Conservation (phyloP, 2,113 vertebrate genomes). For the Sorex fumeus region DNA sequence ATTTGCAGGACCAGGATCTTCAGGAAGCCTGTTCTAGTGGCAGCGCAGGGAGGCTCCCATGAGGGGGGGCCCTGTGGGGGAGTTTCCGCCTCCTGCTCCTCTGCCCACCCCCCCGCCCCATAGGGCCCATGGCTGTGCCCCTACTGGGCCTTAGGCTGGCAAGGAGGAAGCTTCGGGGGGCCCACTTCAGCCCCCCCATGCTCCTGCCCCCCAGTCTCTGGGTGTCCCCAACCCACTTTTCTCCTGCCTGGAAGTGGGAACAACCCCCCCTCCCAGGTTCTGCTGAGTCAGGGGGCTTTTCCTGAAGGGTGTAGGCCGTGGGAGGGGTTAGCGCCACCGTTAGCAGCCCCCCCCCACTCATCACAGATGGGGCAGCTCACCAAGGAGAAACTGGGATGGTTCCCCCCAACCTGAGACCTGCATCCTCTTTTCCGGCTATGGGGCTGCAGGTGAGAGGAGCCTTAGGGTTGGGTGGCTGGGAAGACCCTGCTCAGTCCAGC, state of each 20-base stretch:
- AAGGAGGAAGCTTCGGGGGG: neutral
- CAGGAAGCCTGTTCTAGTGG: too few species aligned
- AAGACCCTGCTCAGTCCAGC: conserved; percentile 43
- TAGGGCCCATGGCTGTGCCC: neutral
- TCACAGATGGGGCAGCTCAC: neutral
- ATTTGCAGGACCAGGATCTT: too few species aligned
- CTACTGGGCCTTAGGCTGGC: neutral
- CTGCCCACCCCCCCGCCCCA: neutral
- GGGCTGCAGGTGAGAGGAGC: accelerated
- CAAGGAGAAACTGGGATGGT: neutral
- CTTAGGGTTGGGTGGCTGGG: neutral
- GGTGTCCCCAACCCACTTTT: neutral
- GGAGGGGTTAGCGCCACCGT: neutral
- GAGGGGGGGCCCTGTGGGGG: neutral
- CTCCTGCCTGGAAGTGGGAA: too few species aligned
- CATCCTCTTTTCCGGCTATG: neutral
- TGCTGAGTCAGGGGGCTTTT: too few species aligned
- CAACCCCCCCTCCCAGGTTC: too few species aligned
- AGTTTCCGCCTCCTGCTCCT: neutral
- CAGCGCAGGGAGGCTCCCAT: accelerated
- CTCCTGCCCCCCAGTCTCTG: accelerated
- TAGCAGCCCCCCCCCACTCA: neutral
- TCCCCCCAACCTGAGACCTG: accelerated
- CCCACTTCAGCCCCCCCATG: accelerated
- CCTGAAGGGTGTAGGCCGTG: neutral